Evolutionary conservation across 2,113 vertebrate genomes (phyloP).

Genomic region (Pedetes capensis): DNA sequence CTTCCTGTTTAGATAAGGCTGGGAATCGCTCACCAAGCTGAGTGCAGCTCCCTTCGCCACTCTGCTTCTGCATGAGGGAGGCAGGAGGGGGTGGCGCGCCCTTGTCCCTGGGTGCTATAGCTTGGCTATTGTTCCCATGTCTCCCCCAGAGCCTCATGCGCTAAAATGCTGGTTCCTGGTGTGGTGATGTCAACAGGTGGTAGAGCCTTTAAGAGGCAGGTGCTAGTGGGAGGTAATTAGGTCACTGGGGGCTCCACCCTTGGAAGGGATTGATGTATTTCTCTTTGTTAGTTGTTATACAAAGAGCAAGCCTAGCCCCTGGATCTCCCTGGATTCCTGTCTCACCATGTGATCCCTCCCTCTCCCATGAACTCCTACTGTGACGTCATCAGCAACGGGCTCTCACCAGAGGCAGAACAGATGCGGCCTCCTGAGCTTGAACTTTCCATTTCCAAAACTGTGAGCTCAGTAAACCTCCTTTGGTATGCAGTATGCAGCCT

Average conservation of each 20-base stretch:
- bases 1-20: not conserved
- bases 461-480: not conserved
- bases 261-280: not conserved
- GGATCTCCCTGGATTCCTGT: not conserved
- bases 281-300: not conserved
- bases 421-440: not conserved
- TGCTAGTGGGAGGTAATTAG: not conserved
- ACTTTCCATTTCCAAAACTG: not conserved
- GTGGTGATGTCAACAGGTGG: not conserved
- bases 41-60: not conserved
- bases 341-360: not conserved
- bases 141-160: not conserved
- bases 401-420: not conserved
- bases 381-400: not conserved
- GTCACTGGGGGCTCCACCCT: not conserved
- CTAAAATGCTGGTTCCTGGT: not conserved
- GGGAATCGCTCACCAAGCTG: rapidly evolving
- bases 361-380: not conserved
- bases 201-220: not conserved
- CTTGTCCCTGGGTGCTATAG: not conserved
- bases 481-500: not conserved
- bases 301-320: not conserved
- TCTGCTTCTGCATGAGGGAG: not conserved
- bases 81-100: rapidly evolving
- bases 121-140: not conserved